Base-by-base conservation (phyloP, 2,888 invertebrate genomes). In the Lasius fuliginosus region DNA sequence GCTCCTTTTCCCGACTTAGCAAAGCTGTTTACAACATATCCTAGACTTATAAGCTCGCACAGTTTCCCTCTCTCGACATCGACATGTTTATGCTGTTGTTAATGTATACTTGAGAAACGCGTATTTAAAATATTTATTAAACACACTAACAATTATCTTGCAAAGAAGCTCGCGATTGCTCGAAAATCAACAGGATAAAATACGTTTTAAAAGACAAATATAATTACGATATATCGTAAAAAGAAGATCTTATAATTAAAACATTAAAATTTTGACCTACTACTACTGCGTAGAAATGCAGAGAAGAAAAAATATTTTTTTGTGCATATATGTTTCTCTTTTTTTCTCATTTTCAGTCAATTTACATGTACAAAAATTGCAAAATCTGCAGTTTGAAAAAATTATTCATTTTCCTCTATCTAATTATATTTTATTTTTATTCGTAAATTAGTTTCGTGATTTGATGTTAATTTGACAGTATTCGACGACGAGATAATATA, bases 11-110 rank as follows among this genome's bases (percentile, higher is more conserved):
- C 18, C 42, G 23, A 58, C 58, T 58, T 69, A 46, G 42, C 42
- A 46, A 71, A 79, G 15, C 58, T 79, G 23, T 68, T 68, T 69
- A 36, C 33, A 79, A 42, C 42, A 27, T 40, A 53, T 40, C 15
- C 15, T 8, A 1, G n/a, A 4, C n/a, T 69, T 69, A 12, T 53
- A 53, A 65, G 65, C 8, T 76, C 27, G 23, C 23, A 8, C 30
- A 64, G 36, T 46, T 75, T 64, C 23, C 62, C 9, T 42, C 11
- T 33, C 6, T 46, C 23, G 36, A 46, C 42, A 69, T 79, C 42
- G 58, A 69, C 42, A 6, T n/a, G 11, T 77, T 58, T 69, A 23
- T 33, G 12, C 1, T 18, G 18, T 18, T 18, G 8, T 53, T 56
- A 67, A 58, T 15, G 11, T 15, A 65, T 4, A 42, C n/a, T 58